These are phyloP conservation scores for Germaria angustata DNA, from an alignment of 2,888 invertebrate species.

Conservation along the genomic window DNA sequence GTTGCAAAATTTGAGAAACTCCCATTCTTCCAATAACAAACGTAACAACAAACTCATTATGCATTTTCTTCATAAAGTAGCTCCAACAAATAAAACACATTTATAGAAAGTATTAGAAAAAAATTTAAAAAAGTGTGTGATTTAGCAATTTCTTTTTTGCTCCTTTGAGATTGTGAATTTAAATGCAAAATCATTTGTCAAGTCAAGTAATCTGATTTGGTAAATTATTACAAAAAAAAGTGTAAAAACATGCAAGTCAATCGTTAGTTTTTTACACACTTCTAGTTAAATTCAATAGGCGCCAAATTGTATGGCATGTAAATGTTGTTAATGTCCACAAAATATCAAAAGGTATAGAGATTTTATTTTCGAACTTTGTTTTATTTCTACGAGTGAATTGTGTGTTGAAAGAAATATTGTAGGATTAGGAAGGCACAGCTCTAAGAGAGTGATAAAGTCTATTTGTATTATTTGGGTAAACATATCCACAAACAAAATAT, in stretches of 20 bases:
- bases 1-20: too few species aligned
- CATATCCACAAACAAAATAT: too few species aligned
- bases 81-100: not conserved
- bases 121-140: slow-evolving; percentile 21
- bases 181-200: slow-evolving; percentile 62
- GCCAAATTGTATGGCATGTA: slow-evolving; percentile 30
- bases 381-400: too few species aligned
- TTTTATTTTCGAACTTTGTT: not conserved
- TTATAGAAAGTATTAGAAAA: not conserved
- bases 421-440: too few species aligned
- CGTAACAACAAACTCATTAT: not conserved
- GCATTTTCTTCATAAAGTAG: not conserved
- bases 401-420: too few species aligned
- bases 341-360: not conserved
- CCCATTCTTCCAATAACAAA: not conserved
- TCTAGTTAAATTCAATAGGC: not conserved
- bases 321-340: slow-evolving; percentile 4
- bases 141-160: not conserved
- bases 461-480: too few species aligned
- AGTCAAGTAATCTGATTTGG: slow-evolving; percentile 58
- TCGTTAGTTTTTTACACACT: not conserved
- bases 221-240: slow-evolving; percentile 42
- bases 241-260: not conserved
- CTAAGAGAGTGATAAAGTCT: too few species aligned
- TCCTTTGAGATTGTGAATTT: slow-evolving; percentile 10